A percentile compares a stretch with the other conserved stretches of the same genome.
Conservation (phyloP, 2,113 vertebrate species). For the Mola mola region DNA sequence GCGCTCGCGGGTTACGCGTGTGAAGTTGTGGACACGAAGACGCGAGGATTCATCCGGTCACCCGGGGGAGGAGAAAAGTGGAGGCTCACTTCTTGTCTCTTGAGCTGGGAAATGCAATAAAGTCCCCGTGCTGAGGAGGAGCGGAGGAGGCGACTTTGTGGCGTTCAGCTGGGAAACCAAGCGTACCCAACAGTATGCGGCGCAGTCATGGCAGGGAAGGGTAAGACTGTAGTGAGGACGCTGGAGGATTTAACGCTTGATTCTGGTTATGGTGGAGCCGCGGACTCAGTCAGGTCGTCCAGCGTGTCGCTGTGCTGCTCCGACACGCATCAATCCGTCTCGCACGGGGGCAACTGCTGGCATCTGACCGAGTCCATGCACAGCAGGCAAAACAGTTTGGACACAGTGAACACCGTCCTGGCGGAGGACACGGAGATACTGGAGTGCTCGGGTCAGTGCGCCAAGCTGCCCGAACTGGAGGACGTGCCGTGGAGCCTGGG, state of each 20-base stretch:
- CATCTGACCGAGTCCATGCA: conserved; percentile 97
- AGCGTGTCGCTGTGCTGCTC: conserved; percentile 85
- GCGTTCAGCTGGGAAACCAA: conserved; percentile 62
- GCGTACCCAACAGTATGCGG: conserved; percentile 92
- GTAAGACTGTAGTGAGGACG: conserved; percentile 85
- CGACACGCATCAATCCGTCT: conserved; percentile 79
- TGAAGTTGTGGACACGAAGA: conserved; percentile 68
- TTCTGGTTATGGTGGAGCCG: conserved; percentile 87
- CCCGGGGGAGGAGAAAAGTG: conserved; percentile 7
- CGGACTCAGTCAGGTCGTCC: conserved; percentile 85
- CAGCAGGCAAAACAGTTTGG: conserved; percentile 96
- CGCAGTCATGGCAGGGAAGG: conserved; percentile 94
- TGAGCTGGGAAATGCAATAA: conserved; percentile 17
- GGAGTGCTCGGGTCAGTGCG: conserved; percentile 91
- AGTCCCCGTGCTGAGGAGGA: conserved; percentile 13
- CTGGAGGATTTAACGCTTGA: conserved; percentile 88
- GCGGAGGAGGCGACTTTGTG: conserved; percentile 61
- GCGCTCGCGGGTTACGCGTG: conserved; percentile 63
- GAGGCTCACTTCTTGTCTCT: conserved; percentile 6
- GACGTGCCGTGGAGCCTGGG: conserved; percentile 83
- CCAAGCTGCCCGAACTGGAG: conserved; percentile 84
- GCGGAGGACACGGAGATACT: conserved; percentile 88
- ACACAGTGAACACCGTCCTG: conserved; percentile 96
- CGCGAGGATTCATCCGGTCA: conserved; percentile 22
- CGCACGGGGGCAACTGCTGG: conserved; percentile 89